phyloP scores from a whole-genome alignment of 2,797 vertebrate species.

The Periparus ater region DNA sequence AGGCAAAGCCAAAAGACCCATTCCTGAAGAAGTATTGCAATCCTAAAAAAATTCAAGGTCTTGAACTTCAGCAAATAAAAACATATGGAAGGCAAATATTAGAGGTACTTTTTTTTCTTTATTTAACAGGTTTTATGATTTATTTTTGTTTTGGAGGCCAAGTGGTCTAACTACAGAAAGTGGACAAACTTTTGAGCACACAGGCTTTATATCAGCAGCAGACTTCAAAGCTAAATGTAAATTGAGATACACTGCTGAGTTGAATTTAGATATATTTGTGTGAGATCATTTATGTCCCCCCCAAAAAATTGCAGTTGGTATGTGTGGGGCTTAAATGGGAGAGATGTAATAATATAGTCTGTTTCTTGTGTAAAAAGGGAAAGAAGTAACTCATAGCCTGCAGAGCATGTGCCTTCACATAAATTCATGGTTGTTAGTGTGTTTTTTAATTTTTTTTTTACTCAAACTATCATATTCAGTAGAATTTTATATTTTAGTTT shows the following conservation, averaged over 20 bases:
- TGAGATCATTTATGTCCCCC: not conserved
- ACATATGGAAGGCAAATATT: slow-evolving; percentile 91
- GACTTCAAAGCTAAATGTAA: slow-evolving; percentile 3
- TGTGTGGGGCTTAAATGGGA: not conserved
- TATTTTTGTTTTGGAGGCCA: not conserved
- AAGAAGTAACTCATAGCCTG: not conserved
- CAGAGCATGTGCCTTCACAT: not conserved
- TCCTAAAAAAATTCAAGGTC: slow-evolving; percentile 92
- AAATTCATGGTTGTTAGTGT: not conserved
- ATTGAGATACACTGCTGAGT: not conserved
- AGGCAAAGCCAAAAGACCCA: slow-evolving; percentile 93
- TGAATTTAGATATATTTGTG: not conserved
- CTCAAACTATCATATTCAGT: not conserved
- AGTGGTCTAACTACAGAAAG: not conserved
- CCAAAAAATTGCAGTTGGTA: not conserved
- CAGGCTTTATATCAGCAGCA: not conserved
- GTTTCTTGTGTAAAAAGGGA: not conserved
- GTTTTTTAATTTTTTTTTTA: not conserved
- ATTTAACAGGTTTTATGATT: not conserved
- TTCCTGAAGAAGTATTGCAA: slow-evolving; percentile 96
- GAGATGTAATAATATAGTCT: not conserved
- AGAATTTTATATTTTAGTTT: not conserved
- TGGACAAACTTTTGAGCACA: not conserved
- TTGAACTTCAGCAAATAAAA: slow-evolving; percentile 91
- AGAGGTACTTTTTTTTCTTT: slow-evolving; percentile 80